phyloP scores from a whole-genome alignment of 2,888 invertebrate species.

The Napeogenes inachia region DNA sequence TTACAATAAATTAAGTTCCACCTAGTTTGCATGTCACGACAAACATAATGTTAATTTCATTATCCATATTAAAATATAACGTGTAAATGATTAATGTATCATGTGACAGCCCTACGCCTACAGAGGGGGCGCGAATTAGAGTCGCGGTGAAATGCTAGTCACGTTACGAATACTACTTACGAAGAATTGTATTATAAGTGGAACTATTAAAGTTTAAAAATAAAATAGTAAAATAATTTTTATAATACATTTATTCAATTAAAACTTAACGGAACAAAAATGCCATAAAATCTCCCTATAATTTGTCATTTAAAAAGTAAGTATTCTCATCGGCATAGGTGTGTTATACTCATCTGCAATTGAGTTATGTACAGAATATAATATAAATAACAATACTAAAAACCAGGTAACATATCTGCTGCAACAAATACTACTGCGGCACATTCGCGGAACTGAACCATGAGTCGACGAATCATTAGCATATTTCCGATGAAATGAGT shows the following conservation, averaged over 20 bases:
- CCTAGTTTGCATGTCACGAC: neutral
- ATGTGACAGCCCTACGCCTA: constrained; percentile 10
- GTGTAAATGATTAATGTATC: constrained; percentile 3
- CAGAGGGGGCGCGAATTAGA: constrained; percentile 37
- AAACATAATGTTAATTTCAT: neutral
- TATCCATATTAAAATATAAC: neutral
- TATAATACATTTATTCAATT: too few species aligned
- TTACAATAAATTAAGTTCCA: neutral
- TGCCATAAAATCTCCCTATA: too few species aligned
- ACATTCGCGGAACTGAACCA: neutral
- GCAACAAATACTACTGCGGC: neutral
- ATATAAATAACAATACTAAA: neutral
- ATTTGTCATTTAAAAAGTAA: too few species aligned
- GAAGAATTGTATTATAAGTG: neutral
- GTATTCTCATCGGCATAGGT: too few species aligned
- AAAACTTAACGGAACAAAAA: too few species aligned
- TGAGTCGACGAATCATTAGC: constrained; percentile 18
- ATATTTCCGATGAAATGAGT: constrained; percentile 12
- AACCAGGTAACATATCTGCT: neutral
- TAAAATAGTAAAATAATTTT: too few species aligned
- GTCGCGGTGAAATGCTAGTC: constrained; percentile 35
- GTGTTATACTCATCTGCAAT: too few species aligned
- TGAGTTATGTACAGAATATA: neutral
- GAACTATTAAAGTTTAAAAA: too few species aligned
- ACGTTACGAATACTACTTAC: constrained; percentile 12